Percentiles rank a stretch among this genome's conserved stretches.
These are phyloP conservation scores for Ailurus styani DNA, from an alignment of 2,113 vertebrate species.

Conservation along the genomic window DNA sequence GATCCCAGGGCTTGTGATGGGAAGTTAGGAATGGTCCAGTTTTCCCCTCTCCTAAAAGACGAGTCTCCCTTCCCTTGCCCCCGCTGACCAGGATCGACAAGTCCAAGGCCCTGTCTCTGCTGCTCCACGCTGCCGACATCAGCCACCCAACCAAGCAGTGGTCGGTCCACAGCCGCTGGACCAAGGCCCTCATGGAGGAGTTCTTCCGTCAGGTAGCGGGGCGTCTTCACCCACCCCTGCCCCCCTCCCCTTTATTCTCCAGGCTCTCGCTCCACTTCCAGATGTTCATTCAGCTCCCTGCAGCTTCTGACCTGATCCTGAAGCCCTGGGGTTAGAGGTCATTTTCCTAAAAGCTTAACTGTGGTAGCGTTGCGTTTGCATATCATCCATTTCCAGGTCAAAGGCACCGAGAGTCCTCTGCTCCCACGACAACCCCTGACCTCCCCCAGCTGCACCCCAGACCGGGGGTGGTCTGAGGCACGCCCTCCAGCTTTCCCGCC, in stretches of 20 bases:
- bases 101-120: conserved; percentile 88
- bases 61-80: background rate
- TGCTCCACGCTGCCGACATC: conserved; percentile 93
- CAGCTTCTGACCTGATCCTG: background rate
- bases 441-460: background rate
- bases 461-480: background rate
- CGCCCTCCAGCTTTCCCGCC: background rate
- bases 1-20: background rate
- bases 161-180: conserved; percentile 91
- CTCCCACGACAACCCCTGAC: background rate
- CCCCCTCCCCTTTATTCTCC: background rate
- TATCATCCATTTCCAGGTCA: background rate
- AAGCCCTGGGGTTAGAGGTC: background rate
- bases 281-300: background rate
- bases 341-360: background rate
- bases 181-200: conserved; percentile 92
- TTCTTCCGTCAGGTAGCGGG: conserved; percentile 91
- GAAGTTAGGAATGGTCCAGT: background rate
- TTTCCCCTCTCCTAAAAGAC: background rate
- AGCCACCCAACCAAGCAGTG: conserved; percentile 94
- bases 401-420: background rate
- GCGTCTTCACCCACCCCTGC: background rate
- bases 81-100: conserved; percentile 86
- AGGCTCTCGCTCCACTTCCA: background rate
- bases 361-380: background rate